phyloP scores from a whole-genome alignment of 2,113 vertebrate genomes.

The Dipodomys ordii region DNA sequence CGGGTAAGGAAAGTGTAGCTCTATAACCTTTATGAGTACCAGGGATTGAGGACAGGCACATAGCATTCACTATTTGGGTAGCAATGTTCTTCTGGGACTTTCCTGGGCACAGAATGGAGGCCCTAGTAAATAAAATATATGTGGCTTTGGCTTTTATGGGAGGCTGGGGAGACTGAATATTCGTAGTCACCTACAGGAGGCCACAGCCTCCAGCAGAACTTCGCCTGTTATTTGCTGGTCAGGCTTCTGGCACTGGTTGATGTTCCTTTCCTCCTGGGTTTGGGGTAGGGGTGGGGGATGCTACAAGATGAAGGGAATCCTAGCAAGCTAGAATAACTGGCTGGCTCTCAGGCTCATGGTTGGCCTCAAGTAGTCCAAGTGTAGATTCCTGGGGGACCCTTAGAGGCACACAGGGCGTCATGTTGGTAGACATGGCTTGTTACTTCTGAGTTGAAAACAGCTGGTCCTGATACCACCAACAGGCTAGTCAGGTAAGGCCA shows the following conservation, averaged over 20 bases:
- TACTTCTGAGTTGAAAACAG: background rate
- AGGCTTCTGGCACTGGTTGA: background rate
- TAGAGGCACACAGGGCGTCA: background rate
- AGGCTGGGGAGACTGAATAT: background rate
- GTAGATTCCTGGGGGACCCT: background rate
- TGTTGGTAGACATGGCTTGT: background rate
- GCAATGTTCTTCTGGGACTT: background rate
- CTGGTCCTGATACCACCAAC: background rate
- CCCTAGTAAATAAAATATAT: background rate
- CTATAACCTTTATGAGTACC: background rate
- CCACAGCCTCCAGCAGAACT: background rate
- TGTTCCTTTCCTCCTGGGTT: background rate
- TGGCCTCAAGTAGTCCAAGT: background rate
- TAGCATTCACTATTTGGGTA: fast-evolving
- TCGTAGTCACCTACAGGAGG: fast-evolving
- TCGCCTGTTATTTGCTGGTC: background rate
- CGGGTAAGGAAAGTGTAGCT: background rate
- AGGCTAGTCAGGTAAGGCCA: background rate
- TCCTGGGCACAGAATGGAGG: background rate
- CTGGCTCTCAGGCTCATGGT: background rate
- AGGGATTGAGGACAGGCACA: background rate
- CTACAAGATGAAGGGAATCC: background rate
- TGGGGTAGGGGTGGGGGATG: background rate
- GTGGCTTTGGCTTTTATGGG: fast-evolving
- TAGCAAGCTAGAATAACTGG: background rate